Percentiles rank a stretch among this genome's conserved stretches.
phyloP scores from a whole-genome alignment of 1,140 invertebrate species.

The Bombus affinis region DNA sequence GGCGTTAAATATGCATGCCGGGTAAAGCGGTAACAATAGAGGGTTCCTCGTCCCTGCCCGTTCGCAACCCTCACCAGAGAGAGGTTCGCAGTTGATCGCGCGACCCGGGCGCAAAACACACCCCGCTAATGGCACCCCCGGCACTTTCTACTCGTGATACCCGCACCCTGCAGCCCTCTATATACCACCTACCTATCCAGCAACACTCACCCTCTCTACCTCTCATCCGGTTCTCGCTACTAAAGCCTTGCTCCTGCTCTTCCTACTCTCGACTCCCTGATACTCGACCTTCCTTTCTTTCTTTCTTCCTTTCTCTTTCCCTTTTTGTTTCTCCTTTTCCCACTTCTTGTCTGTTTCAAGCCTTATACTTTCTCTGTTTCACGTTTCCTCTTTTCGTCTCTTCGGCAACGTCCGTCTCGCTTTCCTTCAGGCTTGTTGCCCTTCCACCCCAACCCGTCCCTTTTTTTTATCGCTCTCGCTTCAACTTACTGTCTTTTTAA shows the following conservation, averaged over 20 bases:
- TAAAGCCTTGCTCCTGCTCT: conserved; percentile 34
- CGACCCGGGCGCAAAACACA: conserved; percentile 73
- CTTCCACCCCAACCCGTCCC: not conserved
- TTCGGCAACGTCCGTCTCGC: not conserved
- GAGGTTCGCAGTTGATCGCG: conserved; percentile 71
- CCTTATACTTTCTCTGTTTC: conserved; percentile 6
- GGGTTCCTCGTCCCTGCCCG: conserved; percentile 35
- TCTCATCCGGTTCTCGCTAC: conserved; percentile 41
- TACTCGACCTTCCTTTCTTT: conserved; percentile 9
- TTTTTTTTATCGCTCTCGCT: not conserved
- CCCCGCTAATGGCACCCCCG: conserved; percentile 72
- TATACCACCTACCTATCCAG: conserved; percentile 37
- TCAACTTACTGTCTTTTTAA: conserved; percentile 40
- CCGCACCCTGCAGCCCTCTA: conserved; percentile 35
- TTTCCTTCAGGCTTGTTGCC: conserved; percentile 13
- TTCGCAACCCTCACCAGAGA: conserved; percentile 30
- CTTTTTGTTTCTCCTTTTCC: not conserved
- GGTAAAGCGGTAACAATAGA: conserved; percentile 75
- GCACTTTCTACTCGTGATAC: conserved; percentile 67
- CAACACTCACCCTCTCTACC: conserved; percentile 28
- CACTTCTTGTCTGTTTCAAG: not conserved
- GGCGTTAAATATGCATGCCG: conserved; percentile 76
- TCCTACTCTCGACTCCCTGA: conserved; percentile 24
- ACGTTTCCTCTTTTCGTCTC: not conserved
- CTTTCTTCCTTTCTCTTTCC: not conserved